phyloP scores from a whole-genome alignment of 1,140 invertebrate species.

The Neoseiulus cucumeris region DNA sequence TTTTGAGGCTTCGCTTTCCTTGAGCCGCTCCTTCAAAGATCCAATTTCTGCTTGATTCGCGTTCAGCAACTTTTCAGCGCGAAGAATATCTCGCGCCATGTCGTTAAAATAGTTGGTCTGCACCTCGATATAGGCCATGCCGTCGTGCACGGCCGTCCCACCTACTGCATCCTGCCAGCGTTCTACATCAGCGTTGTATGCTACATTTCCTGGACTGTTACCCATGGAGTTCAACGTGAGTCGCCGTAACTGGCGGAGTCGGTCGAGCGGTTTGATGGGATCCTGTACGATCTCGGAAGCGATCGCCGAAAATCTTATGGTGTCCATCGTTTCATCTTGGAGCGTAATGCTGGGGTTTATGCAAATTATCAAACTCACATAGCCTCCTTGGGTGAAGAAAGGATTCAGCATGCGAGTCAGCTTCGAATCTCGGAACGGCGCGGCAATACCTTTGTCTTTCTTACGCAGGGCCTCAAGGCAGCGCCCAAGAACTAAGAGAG shows the following conservation, averaged over 20 bases:
- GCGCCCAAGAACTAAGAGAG: constrained; percentile 57
- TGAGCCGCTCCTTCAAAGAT: background rate
- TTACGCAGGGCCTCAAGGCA: constrained; percentile 49
- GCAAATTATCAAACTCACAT: constrained; percentile 57
- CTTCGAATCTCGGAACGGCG: constrained; percentile 60
- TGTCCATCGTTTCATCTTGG: constrained; percentile 58
- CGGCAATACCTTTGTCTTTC: constrained; percentile 27
- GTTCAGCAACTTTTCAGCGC: background rate
- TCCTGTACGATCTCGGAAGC: constrained; percentile 16
- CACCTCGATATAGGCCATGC: background rate
- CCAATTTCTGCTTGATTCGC: background rate
- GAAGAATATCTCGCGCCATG: background rate
- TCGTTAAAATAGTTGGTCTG: background rate
- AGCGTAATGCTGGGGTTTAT: constrained; percentile 45
- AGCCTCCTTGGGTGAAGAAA: constrained; percentile 42
- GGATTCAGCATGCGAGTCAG: constrained; percentile 43
- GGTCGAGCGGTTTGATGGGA: background rate
- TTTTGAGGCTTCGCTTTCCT: background rate
- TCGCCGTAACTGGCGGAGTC: background rate
- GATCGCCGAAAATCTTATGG: constrained; percentile 35
- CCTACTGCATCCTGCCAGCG: background rate
- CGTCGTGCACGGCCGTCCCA: background rate
- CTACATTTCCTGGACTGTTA: background rate
- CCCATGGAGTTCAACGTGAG: background rate
- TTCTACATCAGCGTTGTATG: background rate